Evolutionary conservation across 2,888 invertebrate species (phyloP), one percentile per base, ranked within the genome.

Genomic region (Hetaerina titia): DNA sequence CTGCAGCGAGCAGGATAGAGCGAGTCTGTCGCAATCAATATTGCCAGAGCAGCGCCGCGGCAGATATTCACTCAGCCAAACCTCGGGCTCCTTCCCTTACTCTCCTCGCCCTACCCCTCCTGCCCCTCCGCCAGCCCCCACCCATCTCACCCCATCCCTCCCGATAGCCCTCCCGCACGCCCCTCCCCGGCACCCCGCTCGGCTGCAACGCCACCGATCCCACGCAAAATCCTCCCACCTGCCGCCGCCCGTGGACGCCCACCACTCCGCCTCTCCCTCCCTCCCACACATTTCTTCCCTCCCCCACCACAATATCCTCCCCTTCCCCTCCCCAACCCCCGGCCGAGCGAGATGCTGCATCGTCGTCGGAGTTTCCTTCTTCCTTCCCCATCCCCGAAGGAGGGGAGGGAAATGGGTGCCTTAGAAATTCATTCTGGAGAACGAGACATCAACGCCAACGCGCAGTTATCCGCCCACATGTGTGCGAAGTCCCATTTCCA

Each of bases 1-100:
- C 63, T 63, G 63, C 63, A 19, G 17, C 19, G 17, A 19, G 63
- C 17, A 63, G 6, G 69, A 69, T 63, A 64, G 90, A 90, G 63
- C 64, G 90, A 63, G 90, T 31, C 60, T 64, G 25, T 31, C 31
- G 90, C 90, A 90, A 90, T 90, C 90, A 90, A 90, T 90, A 90
- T 90, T 64, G 25, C 31, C 9, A 64, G 90, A 90, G 90, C 90
- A 45, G 88, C 81, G 60, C 25, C 58, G 58, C 90, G 90, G 90
- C 63, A 64, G 63, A 64, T 31, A 90, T 64, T 90, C 90, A 31
- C 45, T 90, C 63, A 31, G 25, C 90, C 63, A 45, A 90, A 64
- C 90, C 90, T 90, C 64, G 60, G 63, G 90, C 64, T 64, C 63
- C 19, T 56, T 56, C 22, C 45, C 64, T 5, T 0, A 9, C 90